Base-by-base conservation (phyloP, 2,113 vertebrate species). In the Leucopsar rothschildi region DNA sequence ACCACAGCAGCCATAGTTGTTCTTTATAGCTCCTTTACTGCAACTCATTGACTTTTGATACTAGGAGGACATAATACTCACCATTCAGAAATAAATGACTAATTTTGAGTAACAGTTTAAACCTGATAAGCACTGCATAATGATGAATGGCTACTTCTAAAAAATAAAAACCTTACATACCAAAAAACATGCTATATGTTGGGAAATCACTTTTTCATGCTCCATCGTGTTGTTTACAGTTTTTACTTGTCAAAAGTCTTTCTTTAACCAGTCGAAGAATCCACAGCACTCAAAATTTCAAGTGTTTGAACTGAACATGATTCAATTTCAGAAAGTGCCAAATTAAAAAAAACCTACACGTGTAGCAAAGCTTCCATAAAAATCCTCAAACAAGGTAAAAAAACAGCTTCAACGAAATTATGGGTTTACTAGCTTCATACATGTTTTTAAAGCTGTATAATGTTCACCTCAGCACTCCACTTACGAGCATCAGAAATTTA, bases 161-260 rank as follows among this genome's bases (percentile, higher is more conserved):
- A 95, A 96, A 92, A 63, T n/a, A 63, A 82, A 95, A 93, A 55
- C 63, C 68, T 86, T 94, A 95, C 87, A 97, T 88, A 97, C 71
- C 89, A 97, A 97, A 94, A 83, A 97, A 91, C 98, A 98, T 98
- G 97, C 98, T 96, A 55, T 94, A 90, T 45, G 81, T 96, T 91
- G 75, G 92, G 85, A 97, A 97, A 97, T 13, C 86, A 95, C 82
- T 95, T 96, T 96, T 68, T 91, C 97, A 98, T 98, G 98, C 98
- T 97, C 86, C 88, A 94, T 87, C 93, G 28, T 97, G 95, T 71
- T 90, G 82, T 88, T 88, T 93, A 93, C 89, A 93, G 70, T 93
- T 63, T 82, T 88, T 40, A 93, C 90, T 91, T 92, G 45, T 96
- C 80, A 94, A 83, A 90, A 90, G 86, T 95, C 57, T 91, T 72